Evolutionary conservation across 2,113 vertebrate genomes (phyloP), one percentile per base, ranked within the genome.

Genomic region (Anolis sagrei): DNA sequence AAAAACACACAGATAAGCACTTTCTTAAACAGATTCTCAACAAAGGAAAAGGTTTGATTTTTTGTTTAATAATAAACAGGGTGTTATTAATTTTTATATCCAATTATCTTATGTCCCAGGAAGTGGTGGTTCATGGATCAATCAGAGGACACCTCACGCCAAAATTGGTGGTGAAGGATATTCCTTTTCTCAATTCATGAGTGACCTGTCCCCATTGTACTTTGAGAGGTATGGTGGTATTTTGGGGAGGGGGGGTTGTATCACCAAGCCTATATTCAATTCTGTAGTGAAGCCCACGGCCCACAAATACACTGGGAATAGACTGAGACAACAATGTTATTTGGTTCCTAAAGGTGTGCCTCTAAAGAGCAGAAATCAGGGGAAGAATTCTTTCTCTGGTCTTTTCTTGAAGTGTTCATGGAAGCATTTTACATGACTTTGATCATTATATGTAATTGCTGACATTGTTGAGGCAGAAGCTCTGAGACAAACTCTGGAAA

Each of bases 1-100:
- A 89, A 94, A 92, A 93, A 76, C 94, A 95, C 95, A 85, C 92
- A 51, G 94, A 77, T 69, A 85, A 58, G 25, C 34, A 76, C 27
- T 81, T 34, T 92, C 82, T 58, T 89, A 81, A 77, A 84, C 36
- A 48, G 27, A 7, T 29, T 32, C 5, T 48, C 54, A 58, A 58
- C 54, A 58, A 16, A 58, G 39, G 39, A 44, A 44, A 44, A 44
- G 39, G 14, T 58, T 58, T 82, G 39, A 73, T 69, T 89, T 89
- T n/a, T 29, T 58, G 54, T 58, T 58, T 58, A 1, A 58, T 58
- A 58, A 58, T 58, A 58, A 54, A 58, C 13, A 58, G 13, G 2
- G 11, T 58, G 11, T 58, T 13, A 58, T 54, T 54, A 54, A 54
- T 58, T 58, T 58, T 58, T 58, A 58, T 2, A 58, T 58, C 14